Conservation (phyloP, 30 jellyfish, hydroid and myxozoan species). For the Aurelia sp. region DNA sequence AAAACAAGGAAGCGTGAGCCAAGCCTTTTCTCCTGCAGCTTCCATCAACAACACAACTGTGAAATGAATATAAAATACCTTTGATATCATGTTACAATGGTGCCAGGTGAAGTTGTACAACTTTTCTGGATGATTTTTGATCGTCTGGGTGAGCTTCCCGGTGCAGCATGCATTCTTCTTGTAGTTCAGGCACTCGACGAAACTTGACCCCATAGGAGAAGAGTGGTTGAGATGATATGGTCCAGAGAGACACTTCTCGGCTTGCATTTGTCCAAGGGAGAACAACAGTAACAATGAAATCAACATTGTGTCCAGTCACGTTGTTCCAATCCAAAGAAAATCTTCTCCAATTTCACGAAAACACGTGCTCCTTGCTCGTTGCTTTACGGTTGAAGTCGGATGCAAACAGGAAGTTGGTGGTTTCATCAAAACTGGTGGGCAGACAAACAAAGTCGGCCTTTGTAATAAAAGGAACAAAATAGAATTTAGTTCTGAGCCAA, state of each 20-base stretch:
- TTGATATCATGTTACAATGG: slow-evolving; percentile 43
- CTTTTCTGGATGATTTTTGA: slow-evolving; percentile 34
- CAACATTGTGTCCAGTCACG: not conserved
- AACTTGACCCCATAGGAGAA: slow-evolving; percentile 32
- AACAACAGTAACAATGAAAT: not conserved
- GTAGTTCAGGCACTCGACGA: slow-evolving; percentile 45
- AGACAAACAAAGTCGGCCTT: too few relatives aligned
- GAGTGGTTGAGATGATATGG: slow-evolving; percentile 61
- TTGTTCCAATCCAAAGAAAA: too few relatives aligned
- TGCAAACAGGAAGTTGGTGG: too few relatives aligned
- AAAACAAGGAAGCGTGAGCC: too few relatives aligned
- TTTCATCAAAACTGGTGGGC: too few relatives aligned
- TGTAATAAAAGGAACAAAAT: too few relatives aligned
- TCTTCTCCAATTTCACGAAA: too few relatives aligned
- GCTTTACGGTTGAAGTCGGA: too few relatives aligned
- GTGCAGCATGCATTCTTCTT: slow-evolving; percentile 70
- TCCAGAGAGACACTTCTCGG: slow-evolving; percentile 57
- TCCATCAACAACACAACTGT: too few relatives aligned
- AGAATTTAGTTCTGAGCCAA: too few relatives aligned
- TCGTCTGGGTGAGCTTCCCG: slow-evolving; percentile 26
- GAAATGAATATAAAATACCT: slow-evolving; percentile 6
- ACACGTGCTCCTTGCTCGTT: too few relatives aligned
- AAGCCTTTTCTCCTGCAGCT: too few relatives aligned
- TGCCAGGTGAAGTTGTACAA: slow-evolving; percentile 72
- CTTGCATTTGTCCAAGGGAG: slow-evolving; percentile 9